Evolutionary conservation across 2,888 invertebrate species (phyloP), one percentile per base, ranked within the genome.

Genomic region (Neria commutata): DNA sequence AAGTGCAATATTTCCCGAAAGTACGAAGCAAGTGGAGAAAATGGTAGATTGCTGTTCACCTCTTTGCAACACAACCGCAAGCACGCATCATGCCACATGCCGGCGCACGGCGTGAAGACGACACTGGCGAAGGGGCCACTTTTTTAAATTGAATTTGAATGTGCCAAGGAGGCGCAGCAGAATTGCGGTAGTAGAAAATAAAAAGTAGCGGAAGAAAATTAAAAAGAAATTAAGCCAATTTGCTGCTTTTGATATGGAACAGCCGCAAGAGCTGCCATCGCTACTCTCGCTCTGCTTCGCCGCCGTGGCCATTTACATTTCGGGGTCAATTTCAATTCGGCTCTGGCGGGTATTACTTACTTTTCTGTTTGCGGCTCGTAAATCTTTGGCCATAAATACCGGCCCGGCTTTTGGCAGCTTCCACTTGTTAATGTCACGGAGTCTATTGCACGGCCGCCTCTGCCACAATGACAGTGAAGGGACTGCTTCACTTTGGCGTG

Each of bases 171-270:
- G 55, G 50, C 46, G 49, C 40, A 34, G 23, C 14, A 40, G 29
- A 56, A 42, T 42, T 56, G 61, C 51, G 51, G 45, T 10, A 21
- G 3, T 19, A 17, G 48, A 29, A 34, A n/a, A 48, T 51, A 56
- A 52, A 25, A 67, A 68, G 63, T 61, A 69, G 67, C 71, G 71
- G 73, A 66, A 77, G 75, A 73, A 77, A 77, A 77, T 77, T 77
- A 77, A 77, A 77, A 77, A 77, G 75, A 77, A 77, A 77, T 77
- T 77, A 77, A 77, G 74, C 77, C 77, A 77, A 77, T 77, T 77
- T 77, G 73, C 70, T 67, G 62, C n/a, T 14, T 60, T 66, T 62
- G 67, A 67, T 60, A 51, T 50, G 65, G 56, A 29, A 46, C 40
- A 48, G 55, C 47, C 53, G 24, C 52, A 24, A 24, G 16, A 14